Base-by-base conservation (phyloP, 2,113 vertebrate genomes). In the Rhineura floridana region DNA sequence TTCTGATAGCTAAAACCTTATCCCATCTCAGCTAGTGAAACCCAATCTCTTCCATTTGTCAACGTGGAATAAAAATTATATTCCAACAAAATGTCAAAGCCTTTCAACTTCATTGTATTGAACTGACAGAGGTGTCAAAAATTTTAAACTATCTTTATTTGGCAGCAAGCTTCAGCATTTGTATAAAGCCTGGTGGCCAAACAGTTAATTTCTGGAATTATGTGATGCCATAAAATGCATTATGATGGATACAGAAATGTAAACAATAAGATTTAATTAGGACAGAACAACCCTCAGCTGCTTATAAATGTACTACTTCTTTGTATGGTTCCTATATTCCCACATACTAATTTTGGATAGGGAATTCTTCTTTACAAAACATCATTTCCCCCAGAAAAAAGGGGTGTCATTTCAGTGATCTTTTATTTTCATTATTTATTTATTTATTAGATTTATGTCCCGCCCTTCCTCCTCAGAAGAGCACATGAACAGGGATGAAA, bases 1-100 rank as follows among this genome's bases (percentile, higher is more conserved):
- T 97, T 96, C 95, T 92, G 79, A 96, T 96, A 95, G 95, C 94
- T 94, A 93, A 96, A 96, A 91, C 92, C 93, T 92, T 92, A 96
- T 93, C 96, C 95, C 85, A 86, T 94, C 93, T 95, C 85, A 93
- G 85, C 93, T 94, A 95, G 88, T 95, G 95, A 97, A 96, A 96
- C 90, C 92, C 91, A 94, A 97, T 90, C 94, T 90, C 25, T 73
- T 93, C 89, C 70, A 95, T 96, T 97, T 97, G 92, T 96, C 95
- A 95, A 78, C 86, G 87, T 93, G 91, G 86, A 91, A 90, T 95
- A 93, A 93, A 91, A 90, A 93, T 93, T 94, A 91, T 85, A 87
- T 91, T 93, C 90, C 30, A 90, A n/a, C n/a, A n/a, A 92, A 95
- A 92, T 94, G 89, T 95, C 95, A 94, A 88, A 95, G 87, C 42